A percentile compares a stretch with the other conserved stretches of the same genome.
Conservation (phyloP, 2,888 invertebrate species). For the Parnassius smintheus region DNA sequence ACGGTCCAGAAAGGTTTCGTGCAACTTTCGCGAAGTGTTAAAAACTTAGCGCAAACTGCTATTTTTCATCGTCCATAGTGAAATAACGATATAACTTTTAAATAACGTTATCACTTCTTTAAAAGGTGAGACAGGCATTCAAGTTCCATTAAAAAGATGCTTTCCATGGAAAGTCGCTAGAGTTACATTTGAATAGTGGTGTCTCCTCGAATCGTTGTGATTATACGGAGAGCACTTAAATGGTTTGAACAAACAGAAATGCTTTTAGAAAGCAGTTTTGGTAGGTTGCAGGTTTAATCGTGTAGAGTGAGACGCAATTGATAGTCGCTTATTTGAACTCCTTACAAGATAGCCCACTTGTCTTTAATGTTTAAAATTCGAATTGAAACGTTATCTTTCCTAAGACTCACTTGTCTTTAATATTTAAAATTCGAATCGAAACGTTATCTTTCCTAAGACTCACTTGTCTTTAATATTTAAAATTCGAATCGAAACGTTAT, state of each 20-base stretch:
- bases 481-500: constrained; percentile 19
- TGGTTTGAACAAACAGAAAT: constrained; percentile 53
- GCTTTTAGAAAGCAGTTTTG: constrained; percentile 48
- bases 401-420: not conserved
- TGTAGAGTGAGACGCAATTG: constrained; percentile 35
- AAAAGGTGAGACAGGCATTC: constrained; percentile 32
- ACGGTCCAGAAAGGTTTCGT: constrained; percentile 36
- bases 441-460: not conserved
- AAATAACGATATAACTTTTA: constrained; percentile 39
- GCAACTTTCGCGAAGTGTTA: constrained; percentile 45
- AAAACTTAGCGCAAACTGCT: constrained; percentile 50
- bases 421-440: constrained; percentile 23
- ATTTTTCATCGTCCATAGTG: constrained; percentile 47
- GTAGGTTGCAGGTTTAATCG: constrained; percentile 32
- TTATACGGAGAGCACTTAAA: constrained; percentile 47
- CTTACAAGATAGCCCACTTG: constrained; percentile 9
- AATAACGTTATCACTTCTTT: constrained; percentile 36
- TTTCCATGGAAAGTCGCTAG: constrained; percentile 40
- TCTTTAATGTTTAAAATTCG: constrained; percentile 19
- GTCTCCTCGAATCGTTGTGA: constrained; percentile 45
- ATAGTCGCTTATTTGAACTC: constrained; percentile 34
- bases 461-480: constrained; percentile 7
- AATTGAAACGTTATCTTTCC: not conserved
- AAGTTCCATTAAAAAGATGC: constrained; percentile 26
- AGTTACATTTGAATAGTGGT: constrained; percentile 45